phyloP scores from a whole-genome alignment of 2,113 vertebrate species.

The Nesoenas mayeri region DNA sequence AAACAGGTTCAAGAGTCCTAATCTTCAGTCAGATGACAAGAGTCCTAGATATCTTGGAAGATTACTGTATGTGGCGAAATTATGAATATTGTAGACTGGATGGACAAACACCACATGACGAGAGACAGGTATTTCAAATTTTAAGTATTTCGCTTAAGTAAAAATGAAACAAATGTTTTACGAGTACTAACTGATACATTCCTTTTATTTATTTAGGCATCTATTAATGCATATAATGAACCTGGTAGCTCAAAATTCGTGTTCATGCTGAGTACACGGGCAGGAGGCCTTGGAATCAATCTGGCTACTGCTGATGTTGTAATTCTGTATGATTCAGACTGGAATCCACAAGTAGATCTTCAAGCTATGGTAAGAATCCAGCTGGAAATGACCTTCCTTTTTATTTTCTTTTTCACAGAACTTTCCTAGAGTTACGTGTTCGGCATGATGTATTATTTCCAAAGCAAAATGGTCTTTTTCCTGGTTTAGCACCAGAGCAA shows the following conservation, averaged over 20 bases:
- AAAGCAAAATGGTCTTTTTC: not conserved
- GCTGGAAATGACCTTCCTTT: accelerated
- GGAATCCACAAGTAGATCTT: constrained; percentile 99
- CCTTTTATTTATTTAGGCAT: constrained; percentile 78
- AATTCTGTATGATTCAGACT: constrained; percentile 97
- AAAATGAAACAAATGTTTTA: not conserved
- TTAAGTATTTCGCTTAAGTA: not conserved
- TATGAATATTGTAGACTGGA: constrained; percentile 94
- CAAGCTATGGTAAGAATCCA: constrained; percentile 90
- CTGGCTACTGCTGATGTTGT: constrained; percentile 97
- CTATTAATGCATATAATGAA: constrained; percentile 92
- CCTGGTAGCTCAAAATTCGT: constrained; percentile 94
- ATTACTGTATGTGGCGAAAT: constrained; percentile 99
- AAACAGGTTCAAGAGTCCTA: constrained; percentile 89
- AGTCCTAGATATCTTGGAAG: constrained; percentile 96
- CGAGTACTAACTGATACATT: not conserved
- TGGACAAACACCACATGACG: constrained; percentile 95
- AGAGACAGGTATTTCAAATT: constrained; percentile 85
- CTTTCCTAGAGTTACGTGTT: not conserved
- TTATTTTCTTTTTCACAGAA: not conserved
- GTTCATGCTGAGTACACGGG: constrained; percentile 97
- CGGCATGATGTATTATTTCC: not conserved
- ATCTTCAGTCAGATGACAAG: constrained; percentile 99
- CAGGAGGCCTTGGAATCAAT: constrained; percentile 97
- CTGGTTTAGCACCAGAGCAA: not conserved